Percentiles rank a stretch among this genome's conserved stretches.
These are phyloP conservation scores for Thunnus albacares DNA, from an alignment of 2,797 vertebrate genomes.

Conservation along the genomic window DNA sequence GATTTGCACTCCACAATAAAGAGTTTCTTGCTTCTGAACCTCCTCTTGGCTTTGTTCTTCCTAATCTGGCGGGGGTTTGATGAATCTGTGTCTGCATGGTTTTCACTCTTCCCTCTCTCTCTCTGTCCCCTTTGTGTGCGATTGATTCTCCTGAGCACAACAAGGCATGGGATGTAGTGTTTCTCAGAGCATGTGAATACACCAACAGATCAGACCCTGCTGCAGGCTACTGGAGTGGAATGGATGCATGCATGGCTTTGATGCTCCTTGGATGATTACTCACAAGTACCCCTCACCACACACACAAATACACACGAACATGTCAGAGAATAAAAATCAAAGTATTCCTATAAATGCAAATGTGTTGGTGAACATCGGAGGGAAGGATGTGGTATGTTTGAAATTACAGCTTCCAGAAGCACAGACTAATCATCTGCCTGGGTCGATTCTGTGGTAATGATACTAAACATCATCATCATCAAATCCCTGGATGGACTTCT, in stretches of 20 bases:
- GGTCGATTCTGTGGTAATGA: constrained; percentile 1
- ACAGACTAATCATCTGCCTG: constrained; percentile 10
- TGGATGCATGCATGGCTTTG: constrained; percentile 79
- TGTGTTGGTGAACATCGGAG: not conserved
- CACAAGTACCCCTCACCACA: constrained; percentile 67
- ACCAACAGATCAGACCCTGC: constrained; percentile 50
- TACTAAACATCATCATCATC: constrained; percentile 19
- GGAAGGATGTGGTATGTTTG: constrained; percentile 1
- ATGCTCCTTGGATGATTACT: constrained; percentile 73
- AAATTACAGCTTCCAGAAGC: constrained; percentile 33
- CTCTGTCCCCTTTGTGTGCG: constrained; percentile 37
- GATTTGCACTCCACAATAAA: constrained; percentile 84
- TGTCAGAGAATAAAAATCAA: not conserved
- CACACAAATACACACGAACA: constrained; percentile 21
- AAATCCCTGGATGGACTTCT: constrained; percentile 13
- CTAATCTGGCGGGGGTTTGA: constrained; percentile 54
- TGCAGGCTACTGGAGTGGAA: constrained; percentile 62
- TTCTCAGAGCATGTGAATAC: constrained; percentile 66
- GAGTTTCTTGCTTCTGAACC: constrained; percentile 79
- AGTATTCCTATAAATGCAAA: constrained; percentile 7
- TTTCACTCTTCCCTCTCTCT: constrained; percentile 28
- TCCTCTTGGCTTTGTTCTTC: constrained; percentile 75
- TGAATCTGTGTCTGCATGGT: constrained; percentile 68
- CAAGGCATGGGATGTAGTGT: constrained; percentile 65
- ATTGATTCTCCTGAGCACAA: constrained; percentile 60